Evolutionary conservation across 1,140 invertebrate species (phyloP), one percentile per base, ranked within the genome.

Genomic region (Chlorops oryzae): DNA sequence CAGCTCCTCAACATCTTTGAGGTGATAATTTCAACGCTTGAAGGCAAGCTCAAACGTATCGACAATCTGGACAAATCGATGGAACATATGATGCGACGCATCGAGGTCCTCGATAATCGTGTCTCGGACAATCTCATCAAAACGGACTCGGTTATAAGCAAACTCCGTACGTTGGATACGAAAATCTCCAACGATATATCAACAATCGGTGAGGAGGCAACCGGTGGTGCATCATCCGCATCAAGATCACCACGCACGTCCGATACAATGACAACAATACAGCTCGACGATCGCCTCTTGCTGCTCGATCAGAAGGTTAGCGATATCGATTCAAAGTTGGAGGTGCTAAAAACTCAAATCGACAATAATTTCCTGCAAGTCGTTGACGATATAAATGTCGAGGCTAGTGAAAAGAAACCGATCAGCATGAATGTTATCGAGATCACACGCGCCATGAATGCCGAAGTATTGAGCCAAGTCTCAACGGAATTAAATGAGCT

Each of bases 1-100:
- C 89, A 90, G 68, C 79, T 92, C 32, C 88, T 90, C 71, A 87
- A 88, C 61, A 84, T 92, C 24, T 90, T 92, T 73, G 89, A 92
- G 72, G 86, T 88, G 9, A 87, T 91, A 54, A 86, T 92, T 18
- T 88, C 86, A 48, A 91, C 88, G 12, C 74, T 92, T 55, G 88
- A 92, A 67, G 86, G 85, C 10, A 91, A 91, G 75, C 74, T 92
- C 3, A 86, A 90, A 62, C 77, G 88, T 50, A 89, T 91, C 58
- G 89, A 91, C 64, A 90, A 88, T 66, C 68, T 92, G 38, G 89
- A 91, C 63, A 85, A 87, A 68, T 88, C 87, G 0, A 85, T 91
- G 0, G 87, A 91, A 63, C 85, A 89, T 63, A 70, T 92, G 39
- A 89, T 89, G 84, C 75, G 87, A 57, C 74, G 87, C 60, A 84